These are phyloP conservation scores for Hydrotaea cyrtoneurina DNA, from an alignment of 2,888 invertebrate genomes.

Conservation along the genomic window DNA sequence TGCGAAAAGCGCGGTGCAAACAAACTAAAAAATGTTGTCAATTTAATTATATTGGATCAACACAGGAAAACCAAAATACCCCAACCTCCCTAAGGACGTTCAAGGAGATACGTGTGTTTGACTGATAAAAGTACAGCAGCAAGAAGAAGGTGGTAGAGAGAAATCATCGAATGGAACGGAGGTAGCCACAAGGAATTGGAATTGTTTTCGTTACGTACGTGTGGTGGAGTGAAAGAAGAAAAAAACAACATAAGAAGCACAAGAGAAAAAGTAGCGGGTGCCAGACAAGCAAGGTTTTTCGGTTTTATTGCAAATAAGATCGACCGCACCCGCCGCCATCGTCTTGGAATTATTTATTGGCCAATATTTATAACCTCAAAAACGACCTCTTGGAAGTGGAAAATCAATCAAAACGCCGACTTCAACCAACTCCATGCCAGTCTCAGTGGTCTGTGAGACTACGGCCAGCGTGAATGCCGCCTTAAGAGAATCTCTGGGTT, in stretches of 20 bases:
- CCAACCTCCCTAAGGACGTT: constrained; percentile 49
- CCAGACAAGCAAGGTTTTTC: constrained; percentile 57
- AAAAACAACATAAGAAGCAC: constrained; percentile 7
- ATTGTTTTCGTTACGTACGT: constrained; percentile 60
- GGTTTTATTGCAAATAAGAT: constrained; percentile 2
- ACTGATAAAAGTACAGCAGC: constrained; percentile 8
- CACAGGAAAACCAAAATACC: constrained; percentile 2
- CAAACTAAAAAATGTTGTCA: constrained; percentile 11
- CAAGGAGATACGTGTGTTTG: constrained; percentile 44
- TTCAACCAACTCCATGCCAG: constrained; percentile 76
- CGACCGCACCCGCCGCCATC: constrained; percentile 50
- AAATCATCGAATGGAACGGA: constrained; percentile 48
- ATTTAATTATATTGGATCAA: not conserved
- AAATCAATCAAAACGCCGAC: constrained; percentile 75
- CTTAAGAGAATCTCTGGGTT: constrained; percentile 79
- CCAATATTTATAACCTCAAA: constrained; percentile 15
- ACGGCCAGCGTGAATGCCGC: constrained; percentile 79
- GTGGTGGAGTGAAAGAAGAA: constrained; percentile 11
- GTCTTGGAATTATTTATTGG: not conserved
- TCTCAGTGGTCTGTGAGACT: constrained; percentile 80
- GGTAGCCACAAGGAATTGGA: constrained; percentile 1
- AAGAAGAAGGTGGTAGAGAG: constrained; percentile 14
- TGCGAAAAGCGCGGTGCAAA: constrained; percentile 5
- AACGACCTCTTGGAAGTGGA: not conserved
- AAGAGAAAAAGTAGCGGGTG: constrained; percentile 60